Base-by-base conservation (phyloP, 2,113 vertebrate species). In the Stigmatopora nigra region DNA sequence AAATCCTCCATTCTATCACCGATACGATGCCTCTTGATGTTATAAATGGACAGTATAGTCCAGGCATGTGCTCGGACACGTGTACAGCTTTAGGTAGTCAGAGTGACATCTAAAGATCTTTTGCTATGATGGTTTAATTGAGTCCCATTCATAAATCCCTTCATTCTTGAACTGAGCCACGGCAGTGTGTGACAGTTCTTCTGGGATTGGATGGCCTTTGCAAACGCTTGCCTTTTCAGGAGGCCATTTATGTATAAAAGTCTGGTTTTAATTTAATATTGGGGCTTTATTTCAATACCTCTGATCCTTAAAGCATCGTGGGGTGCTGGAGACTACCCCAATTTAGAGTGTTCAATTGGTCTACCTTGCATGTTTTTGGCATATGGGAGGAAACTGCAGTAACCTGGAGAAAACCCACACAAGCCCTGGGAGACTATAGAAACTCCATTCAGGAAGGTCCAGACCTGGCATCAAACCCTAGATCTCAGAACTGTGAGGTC, bases 1-100 rank as follows among this genome's bases (percentile, higher is more conserved):
- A 83, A 79, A 78, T 83, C 74, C 73, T 68, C 63, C 41, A 58
- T 68, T 74, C 64, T 75, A 72, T 77, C 61, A 64, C 69, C 52
- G 64, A 77, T 75, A 61, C 70, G 73, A 74, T 78, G 74, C 73
- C 60, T 68, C 77, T 77, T 65, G 57, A 64, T 61, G 58, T 78
- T 70, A 70, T 75, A 75, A 73, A 76, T 72, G 73, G 75, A 81
- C 70, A 63, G 22, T 64, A 65, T 51, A 62, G 64, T 60, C 63
- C 67, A 80, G 75, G 77, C 80, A 55, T 69, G 59, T 38, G 74
- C 79, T 73, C 65, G 75, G 62, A 68, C 46, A 64, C 68, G 67
- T 78, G 73, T 73, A 48, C 76, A 64, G 38, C 74, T 77, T 53
- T 62, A 68, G 52, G 48, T 65, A 53, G 69, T 69, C 57, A 7